Conservation (phyloP, 2,797 vertebrate species). For the Scyliorhinus canicula region DNA sequence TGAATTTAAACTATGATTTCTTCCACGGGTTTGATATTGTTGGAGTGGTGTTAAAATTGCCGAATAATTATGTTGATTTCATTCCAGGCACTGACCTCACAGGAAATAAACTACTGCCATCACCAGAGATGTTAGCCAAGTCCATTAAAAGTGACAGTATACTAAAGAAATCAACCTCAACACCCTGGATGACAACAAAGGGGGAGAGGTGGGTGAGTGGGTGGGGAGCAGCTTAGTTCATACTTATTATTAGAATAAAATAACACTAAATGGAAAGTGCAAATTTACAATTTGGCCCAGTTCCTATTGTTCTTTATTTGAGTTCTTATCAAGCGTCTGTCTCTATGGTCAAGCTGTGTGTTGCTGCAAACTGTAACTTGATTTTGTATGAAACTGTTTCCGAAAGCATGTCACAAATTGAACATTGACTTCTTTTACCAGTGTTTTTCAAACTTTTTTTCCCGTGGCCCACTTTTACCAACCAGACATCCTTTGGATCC, state of each 20-base stretch:
- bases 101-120: neutral
- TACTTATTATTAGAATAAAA: neutral
- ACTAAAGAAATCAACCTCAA: neutral
- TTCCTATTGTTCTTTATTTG: neutral
- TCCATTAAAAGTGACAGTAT: neutral
- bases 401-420: neutral
- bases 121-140: neutral
- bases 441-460: no score
- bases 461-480: no score
- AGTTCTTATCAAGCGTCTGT: neutral
- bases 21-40: neutral
- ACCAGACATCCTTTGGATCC: no score
- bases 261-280: neutral
- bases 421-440: neutral
- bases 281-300: neutral
- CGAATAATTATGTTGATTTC: neutral
- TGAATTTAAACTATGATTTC: neutral
- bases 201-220: no score
- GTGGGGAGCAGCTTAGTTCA: neutral
- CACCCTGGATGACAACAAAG: neutral
- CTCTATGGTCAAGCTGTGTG: neutral
- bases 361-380: neutral
- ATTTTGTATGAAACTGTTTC: neutral
- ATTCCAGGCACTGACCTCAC: neutral
- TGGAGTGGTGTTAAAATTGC: neutral